Evolutionary conservation across 2,113 vertebrate species (phyloP).

Genomic region (Thomomys bottae): DNA sequence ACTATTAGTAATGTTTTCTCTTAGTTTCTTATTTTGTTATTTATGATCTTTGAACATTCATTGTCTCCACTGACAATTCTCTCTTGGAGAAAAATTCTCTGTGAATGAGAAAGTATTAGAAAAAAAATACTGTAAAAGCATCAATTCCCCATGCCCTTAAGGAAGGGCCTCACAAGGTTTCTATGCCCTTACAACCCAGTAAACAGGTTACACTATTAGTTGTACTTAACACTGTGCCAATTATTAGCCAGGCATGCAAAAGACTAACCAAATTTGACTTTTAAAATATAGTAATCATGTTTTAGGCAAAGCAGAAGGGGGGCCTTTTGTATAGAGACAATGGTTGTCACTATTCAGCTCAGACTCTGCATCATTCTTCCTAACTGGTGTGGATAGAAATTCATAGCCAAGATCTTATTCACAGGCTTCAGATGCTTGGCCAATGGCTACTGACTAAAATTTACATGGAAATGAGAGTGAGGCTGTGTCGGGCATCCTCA

Average conservation of each 20-base stretch:
- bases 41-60: not conserved
- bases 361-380: not conserved
- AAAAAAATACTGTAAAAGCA: not conserved
- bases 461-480: not conserved
- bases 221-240: not conserved
- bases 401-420: not conserved
- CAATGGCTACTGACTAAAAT: not conserved
- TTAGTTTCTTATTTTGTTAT: not conserved
- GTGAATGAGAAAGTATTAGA: not conserved
- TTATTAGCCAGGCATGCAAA: conserved; percentile 1
- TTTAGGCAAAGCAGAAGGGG: conserved; percentile 28
- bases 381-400: not conserved
- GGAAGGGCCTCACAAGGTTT: not conserved
- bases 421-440: not conserved
- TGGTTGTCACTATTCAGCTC: not conserved
- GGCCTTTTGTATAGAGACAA: not conserved
- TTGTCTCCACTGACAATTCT: not conserved
- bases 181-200: no score
- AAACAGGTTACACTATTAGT: not conserved
- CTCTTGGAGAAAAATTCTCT: not conserved
- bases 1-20: not conserved
- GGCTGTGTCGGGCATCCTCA: not conserved
- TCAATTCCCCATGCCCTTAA: no score
- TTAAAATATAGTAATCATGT: not conserved
- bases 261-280: conserved; percentile 50